Base-by-base conservation (phyloP, 2,113 vertebrate species). In the Oncorhynchus keta region DNA sequence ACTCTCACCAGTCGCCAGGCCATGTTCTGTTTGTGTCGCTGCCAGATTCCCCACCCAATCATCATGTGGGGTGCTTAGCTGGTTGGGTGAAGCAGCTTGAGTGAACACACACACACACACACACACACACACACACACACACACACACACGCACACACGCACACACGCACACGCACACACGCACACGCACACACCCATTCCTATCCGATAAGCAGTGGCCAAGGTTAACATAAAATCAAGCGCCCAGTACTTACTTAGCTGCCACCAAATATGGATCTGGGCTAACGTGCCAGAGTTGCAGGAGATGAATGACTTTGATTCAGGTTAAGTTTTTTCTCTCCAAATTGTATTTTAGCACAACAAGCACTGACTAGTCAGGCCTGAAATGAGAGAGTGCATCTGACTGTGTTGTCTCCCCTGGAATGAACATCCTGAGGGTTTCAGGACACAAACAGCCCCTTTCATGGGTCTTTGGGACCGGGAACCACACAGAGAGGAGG, bases 371-470 rank as follows among this genome's bases (percentile, higher is more conserved):
- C 32, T 13, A 13, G n/a, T 75, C 7, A 30, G 45, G 28, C 3
- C 77, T 88, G 87, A 88, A 89, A 89, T 30, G 20, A 81, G 85
- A 89, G 86, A 83, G 74, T 49, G 51, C 12, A 71, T 77, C 68
- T 72, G 49, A 26, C 77, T 64, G 76, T 13, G 67, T 84, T 79
- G 70, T 84, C 80, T 87, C 81, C 88, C 76, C 83, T 85, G 86
- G 32, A 88, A 79, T 79, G 76, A 85, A 91, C 90, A 81, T 82
- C 76, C 72, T 32, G 45, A 73, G 69, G 73, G n/a, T 55, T 49
- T 82, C 76, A 35, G 78, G 78, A 78, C 79, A 93, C 90, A 91
- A 91, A 87, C 68, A 45, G 74, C 68, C 32, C 76, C 84, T 86
- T 92, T 91, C 85, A 91, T 83, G 73, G 16, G 12, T 72, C 2